A percentile compares a stretch with the other conserved stretches of the same genome.
phyloP scores from a whole-genome alignment of 30 jellyfish, hydroid and myxozoan species.

The Clytia hemisphaerica region DNA sequence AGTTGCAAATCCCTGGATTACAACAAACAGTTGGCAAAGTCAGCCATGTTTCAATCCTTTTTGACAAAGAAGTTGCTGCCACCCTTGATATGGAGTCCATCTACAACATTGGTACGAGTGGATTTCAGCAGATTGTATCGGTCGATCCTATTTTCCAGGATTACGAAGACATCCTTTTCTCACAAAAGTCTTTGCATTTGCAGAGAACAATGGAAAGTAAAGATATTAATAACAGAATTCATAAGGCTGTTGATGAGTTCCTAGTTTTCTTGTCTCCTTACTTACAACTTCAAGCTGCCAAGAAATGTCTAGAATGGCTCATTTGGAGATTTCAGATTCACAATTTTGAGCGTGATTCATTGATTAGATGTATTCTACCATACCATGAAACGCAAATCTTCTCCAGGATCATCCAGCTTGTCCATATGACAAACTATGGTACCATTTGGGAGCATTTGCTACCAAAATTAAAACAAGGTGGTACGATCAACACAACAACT shows the following conservation, averaged over 20 bases:
- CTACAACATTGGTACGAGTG: slow-evolving; percentile 53
- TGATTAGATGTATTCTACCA: slow-evolving; percentile 66
- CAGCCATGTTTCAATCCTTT: slow-evolving; percentile 64
- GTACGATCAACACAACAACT: slow-evolving; percentile 48
- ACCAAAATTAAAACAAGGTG: slow-evolving; percentile 38
- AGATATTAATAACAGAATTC: slow-evolving; percentile 46
- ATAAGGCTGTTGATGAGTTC: slow-evolving; percentile 34
- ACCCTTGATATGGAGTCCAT: slow-evolving; percentile 57
- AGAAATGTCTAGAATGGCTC: slow-evolving; percentile 76
- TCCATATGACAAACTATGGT: slow-evolving; percentile 22
- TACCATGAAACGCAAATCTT: slow-evolving; percentile 80
- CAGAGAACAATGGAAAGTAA: slow-evolving; percentile 53
- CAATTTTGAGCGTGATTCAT: slow-evolving; percentile 43
- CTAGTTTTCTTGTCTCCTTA: slow-evolving; percentile 60
- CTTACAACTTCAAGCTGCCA: slow-evolving; percentile 72
- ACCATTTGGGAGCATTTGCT: slow-evolving; percentile 60
- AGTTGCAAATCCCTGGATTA: slow-evolving; percentile 67
- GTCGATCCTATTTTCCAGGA: slow-evolving; percentile 41
- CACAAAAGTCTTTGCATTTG: slow-evolving; percentile 25
- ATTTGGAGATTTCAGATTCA: slow-evolving; percentile 66
- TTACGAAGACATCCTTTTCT: slow-evolving; percentile 55
- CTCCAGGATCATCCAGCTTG: slow-evolving; percentile 53
- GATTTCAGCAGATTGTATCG: slow-evolving; percentile 54
- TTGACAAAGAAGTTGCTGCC: slow-evolving; percentile 80
- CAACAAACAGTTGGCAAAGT: slow-evolving; percentile 17